Evolutionary conservation across 2,888 invertebrate species (phyloP).

Genomic region (Lepas anatifera): DNA sequence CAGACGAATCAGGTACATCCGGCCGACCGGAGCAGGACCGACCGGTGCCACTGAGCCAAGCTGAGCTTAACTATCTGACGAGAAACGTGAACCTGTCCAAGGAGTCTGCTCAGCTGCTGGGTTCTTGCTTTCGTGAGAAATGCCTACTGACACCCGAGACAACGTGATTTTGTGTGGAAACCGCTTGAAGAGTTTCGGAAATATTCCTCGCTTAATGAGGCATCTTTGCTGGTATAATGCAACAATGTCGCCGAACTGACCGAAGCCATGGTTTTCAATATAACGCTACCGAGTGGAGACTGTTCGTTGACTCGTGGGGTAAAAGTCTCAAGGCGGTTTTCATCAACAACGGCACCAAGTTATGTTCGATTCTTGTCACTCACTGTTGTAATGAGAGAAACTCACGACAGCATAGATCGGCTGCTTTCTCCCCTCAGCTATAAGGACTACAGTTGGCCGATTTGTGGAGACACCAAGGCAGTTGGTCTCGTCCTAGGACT

Average conservation of each 20-base stretch:
- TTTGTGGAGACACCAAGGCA: not conserved
- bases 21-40: not conserved
- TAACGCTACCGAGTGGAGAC: conserved; percentile 14
- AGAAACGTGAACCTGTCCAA: too few relatives aligned
- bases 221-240: conserved; percentile 11
- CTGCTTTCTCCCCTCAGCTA: too few relatives aligned
- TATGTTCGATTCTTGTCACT: too few relatives aligned
- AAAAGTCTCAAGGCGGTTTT: too few relatives aligned
- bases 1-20: not conserved
- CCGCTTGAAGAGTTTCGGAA: not conserved
- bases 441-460: too few relatives aligned
- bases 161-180: too few relatives aligned
- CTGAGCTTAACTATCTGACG: too few relatives aligned
- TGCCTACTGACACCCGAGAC: not conserved
- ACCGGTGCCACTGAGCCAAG: too few relatives aligned
- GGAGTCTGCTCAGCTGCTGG: conserved; percentile 10
- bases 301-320: not conserved
- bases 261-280: conserved; percentile 5
- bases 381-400: too few relatives aligned
- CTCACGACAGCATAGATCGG: too few relatives aligned
- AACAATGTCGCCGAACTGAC: conserved; percentile 12
- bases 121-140: conserved; percentile 13
- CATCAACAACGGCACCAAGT: too few relatives aligned
- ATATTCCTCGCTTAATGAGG: conserved; percentile 8
- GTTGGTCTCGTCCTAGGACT: conserved; percentile 13